These are phyloP conservation scores for Ambastaia sidthimunki DNA, from an alignment of 2,797 vertebrate species.

Conservation along the genomic window DNA sequence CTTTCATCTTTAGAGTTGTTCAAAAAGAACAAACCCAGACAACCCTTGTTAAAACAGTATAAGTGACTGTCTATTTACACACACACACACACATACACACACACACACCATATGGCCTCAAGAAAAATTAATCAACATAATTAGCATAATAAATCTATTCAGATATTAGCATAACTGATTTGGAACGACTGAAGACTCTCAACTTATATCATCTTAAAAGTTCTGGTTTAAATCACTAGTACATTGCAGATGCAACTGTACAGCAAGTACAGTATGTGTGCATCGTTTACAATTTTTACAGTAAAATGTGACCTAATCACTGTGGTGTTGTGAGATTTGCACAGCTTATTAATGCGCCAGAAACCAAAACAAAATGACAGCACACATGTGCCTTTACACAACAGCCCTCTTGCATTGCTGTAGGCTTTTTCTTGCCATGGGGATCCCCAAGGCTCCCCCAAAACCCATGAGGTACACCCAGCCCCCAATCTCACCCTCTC, in stretches of 20 bases:
- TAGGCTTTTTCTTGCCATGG: constrained; percentile 31
- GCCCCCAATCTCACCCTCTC: constrained; percentile 1
- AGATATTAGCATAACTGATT: constrained; percentile 31
- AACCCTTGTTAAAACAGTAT: constrained; percentile 23
- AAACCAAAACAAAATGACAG: constrained; percentile 6
- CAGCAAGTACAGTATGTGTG: neutral
- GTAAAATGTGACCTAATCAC: neutral
- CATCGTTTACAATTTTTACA: neutral
- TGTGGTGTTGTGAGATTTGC: neutral
- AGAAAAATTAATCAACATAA: constrained; percentile 39
- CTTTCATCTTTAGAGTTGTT: constrained; percentile 6
- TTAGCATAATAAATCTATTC: constrained; percentile 34
- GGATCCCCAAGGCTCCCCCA: constrained; percentile 37
- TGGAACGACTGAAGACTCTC: constrained; percentile 4
- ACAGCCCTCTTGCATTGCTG: constrained; percentile 1
- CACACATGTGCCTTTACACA: neutral
- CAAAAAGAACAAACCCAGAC: neutral
- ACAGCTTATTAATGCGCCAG: constrained; percentile 7
- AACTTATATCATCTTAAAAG: constrained; percentile 3
- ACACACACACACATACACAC: constrained; percentile 3
- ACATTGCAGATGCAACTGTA: neutral
- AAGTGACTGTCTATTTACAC: constrained; percentile 14
- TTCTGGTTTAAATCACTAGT: neutral
- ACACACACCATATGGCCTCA: neutral
- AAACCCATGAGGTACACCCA: constrained; percentile 23